phyloP scores from a whole-genome alignment of 2,797 vertebrate species.

The Acanthiza pusilla region DNA sequence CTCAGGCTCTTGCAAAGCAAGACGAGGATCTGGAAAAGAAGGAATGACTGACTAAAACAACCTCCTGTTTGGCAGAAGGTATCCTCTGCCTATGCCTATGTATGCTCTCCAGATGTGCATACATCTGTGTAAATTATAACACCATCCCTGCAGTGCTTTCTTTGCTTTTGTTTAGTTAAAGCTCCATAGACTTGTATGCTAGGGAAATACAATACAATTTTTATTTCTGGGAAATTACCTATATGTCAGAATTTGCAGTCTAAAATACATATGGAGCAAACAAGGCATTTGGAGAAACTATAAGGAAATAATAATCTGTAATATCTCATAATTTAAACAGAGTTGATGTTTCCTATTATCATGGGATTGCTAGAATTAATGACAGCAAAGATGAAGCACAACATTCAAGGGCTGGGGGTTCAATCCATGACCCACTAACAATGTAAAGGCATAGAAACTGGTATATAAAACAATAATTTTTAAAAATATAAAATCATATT shows the following conservation, averaged over 20 bases:
- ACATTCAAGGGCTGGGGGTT: not conserved
- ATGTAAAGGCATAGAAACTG: not conserved
- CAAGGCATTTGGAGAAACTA: not conserved
- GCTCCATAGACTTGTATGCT: not conserved
- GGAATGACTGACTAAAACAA: not conserved
- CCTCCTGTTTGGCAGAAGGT: not conserved
- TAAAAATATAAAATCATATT: not conserved
- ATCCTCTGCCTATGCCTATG: not conserved
- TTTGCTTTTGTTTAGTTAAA: not conserved
- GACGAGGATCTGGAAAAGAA: not conserved
- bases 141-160: not conserved
- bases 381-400: not conserved
- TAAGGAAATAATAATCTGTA: not conserved
- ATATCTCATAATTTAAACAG: not conserved
- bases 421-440: not conserved
- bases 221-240: too few relatives aligned
- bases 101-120: too few relatives aligned
- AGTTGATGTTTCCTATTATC: not conserved
- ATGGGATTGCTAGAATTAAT: not conserved
- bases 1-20: not conserved
- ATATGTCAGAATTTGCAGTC: not conserved
- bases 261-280: not conserved
- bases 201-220: not conserved
- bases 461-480: not conserved
- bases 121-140: not conserved